Conservation (phyloP, 2,113 vertebrate species). For the Perognathus longimembris region DNA sequence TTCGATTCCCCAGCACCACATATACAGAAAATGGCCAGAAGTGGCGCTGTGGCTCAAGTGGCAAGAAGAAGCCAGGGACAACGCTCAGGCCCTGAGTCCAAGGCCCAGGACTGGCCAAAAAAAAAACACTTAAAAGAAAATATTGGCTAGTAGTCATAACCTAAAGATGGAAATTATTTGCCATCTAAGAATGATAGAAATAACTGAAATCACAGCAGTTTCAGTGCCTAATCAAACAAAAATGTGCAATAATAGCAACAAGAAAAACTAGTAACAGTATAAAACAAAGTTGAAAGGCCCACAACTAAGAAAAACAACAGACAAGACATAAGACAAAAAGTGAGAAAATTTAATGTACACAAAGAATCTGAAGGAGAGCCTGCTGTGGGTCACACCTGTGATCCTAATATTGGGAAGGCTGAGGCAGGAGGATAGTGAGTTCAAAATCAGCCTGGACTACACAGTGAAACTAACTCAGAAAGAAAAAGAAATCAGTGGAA, state of each 20-base stretch:
- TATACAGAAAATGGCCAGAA: too few species aligned
- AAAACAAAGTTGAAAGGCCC: constrained; percentile 25
- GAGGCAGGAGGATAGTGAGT: background rate
- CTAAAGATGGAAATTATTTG: background rate
- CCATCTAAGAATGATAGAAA: background rate
- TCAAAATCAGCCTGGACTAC: background rate
- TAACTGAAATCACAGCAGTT: background rate
- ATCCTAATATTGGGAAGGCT: too few species aligned
- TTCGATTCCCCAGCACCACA: too few species aligned
- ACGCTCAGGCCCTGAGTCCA: too few species aligned
- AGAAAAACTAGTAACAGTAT: background rate
- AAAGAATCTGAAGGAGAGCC: background rate
- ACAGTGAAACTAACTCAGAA: too few species aligned
- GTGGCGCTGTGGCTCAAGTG: too few species aligned
- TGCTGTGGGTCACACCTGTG: too few species aligned
- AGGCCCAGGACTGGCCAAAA: too few species aligned
- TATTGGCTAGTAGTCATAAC: background rate
- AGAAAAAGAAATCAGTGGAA: too few species aligned
- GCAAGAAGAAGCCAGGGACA: too few species aligned
- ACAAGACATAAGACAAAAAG: background rate
- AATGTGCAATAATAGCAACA: background rate
- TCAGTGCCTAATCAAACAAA: background rate
- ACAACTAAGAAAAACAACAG: background rate
- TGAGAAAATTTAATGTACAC: background rate
- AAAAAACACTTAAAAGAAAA: constrained; percentile 25